phyloP scores from a whole-genome alignment of 2,797 vertebrate genomes.

The Mus spretus region DNA sequence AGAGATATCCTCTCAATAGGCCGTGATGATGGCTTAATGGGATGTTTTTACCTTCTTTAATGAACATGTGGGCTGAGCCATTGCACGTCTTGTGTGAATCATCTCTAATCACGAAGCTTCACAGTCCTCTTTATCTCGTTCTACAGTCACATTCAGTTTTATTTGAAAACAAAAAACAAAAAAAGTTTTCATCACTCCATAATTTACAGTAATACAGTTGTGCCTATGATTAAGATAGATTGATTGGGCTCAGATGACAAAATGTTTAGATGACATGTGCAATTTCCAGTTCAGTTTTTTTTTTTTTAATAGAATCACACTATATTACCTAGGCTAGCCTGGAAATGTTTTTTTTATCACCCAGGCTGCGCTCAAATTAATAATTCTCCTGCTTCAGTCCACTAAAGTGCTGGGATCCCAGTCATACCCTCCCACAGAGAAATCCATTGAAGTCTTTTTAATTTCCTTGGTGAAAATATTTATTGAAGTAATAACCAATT shows the following conservation, averaged over 20 bases:
- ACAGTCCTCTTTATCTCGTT: background rate
- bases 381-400: background rate
- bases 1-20: background rate
- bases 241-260: background rate
- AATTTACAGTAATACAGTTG: background rate
- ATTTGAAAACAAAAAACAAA: background rate
- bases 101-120: background rate
- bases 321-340: background rate
- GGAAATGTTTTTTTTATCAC: background rate
- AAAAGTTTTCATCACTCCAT: background rate
- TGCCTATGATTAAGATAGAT: background rate
- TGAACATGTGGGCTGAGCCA: background rate
- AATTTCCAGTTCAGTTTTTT: background rate
- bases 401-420: background rate
- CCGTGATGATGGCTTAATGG: background rate
- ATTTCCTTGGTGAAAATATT: background rate
- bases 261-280: background rate
- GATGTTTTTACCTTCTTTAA: background rate
- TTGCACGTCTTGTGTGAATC: background rate
- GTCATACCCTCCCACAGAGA: background rate
- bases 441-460: background rate
- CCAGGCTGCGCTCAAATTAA: background rate
- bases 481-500: background rate
- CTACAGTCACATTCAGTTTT: background rate
- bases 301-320: background rate